A percentile compares a stretch with the other conserved stretches of the same genome.
phyloP scores from a whole-genome alignment of 2,113 vertebrate genomes.

The Nesoenas mayeri region DNA sequence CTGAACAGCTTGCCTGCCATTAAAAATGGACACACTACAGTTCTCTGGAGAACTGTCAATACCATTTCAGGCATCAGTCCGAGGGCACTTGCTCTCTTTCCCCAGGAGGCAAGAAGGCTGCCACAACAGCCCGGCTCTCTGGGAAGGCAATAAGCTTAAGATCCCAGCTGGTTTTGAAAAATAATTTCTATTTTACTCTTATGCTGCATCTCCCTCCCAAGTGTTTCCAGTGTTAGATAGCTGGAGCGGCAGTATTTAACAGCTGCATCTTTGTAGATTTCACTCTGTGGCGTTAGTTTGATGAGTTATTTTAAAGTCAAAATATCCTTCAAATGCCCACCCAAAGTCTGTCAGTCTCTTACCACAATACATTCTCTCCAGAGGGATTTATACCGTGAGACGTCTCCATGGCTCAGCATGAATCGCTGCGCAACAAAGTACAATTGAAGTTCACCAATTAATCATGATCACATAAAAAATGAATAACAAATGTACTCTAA shows the following conservation, averaged over 20 bases:
- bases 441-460: neutral
- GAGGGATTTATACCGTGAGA: neutral
- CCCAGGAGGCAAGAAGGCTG: neutral
- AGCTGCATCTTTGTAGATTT: neutral
- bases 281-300: neutral
- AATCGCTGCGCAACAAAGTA: neutral
- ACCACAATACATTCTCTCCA: neutral
- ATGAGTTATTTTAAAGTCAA: constrained; percentile 20
- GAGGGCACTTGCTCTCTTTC: neutral
- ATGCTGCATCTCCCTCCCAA: neutral
- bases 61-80: neutral
- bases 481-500: neutral
- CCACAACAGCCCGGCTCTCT: neutral
- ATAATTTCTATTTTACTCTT: neutral
- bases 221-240: neutral
- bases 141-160: neutral
- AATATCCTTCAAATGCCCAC: constrained; percentile 26
- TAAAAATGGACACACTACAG: neutral
- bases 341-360: constrained; percentile 12
- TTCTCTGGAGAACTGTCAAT: neutral
- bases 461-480: neutral
- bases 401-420: neutral
- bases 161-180: constrained; percentile 6
- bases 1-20: neutral
- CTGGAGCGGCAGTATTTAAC: neutral